Evolutionary conservation across 2,797 vertebrate species (phyloP).

Genomic region (Ctenosaura bakeri): DNA sequence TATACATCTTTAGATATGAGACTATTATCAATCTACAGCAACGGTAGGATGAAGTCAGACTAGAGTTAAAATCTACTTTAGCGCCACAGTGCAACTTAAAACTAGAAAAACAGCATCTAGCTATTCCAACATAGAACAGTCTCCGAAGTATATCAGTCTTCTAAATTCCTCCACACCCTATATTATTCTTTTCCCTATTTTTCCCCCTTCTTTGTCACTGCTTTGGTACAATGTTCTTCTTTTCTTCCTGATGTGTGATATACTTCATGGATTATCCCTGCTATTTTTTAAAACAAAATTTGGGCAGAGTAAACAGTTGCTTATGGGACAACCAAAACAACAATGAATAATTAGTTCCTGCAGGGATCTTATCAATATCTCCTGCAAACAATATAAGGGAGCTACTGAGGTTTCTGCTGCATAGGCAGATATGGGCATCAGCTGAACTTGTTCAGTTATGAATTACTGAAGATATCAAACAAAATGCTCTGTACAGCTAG

Average conservation of each 20-base stretch:
- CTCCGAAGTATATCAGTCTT: background rate
- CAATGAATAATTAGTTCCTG: slow-evolving; percentile 5
- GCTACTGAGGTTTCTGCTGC: background rate
- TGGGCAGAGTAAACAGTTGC: background rate
- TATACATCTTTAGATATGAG: background rate
- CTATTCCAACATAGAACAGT: background rate
- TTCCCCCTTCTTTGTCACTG: background rate
- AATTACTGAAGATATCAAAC: background rate
- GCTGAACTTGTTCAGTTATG: background rate
- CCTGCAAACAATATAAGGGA: background rate
- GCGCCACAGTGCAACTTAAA: background rate
- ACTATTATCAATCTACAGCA: background rate
- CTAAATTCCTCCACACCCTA: background rate
- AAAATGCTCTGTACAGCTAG: background rate
- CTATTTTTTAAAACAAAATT: background rate
- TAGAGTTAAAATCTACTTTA: background rate
- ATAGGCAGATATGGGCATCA: background rate
- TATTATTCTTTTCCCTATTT: background rate
- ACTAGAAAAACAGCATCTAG: background rate
- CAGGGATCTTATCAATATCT: background rate
- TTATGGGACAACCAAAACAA: slow-evolving; percentile 5
- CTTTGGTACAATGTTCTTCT: background rate
- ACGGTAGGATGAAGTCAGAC: background rate
- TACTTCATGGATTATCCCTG: background rate
- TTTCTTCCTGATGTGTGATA: background rate